Evolutionary conservation across 1,140 invertebrate genomes (phyloP).

Genomic region (Drosophila subobscura): DNA sequence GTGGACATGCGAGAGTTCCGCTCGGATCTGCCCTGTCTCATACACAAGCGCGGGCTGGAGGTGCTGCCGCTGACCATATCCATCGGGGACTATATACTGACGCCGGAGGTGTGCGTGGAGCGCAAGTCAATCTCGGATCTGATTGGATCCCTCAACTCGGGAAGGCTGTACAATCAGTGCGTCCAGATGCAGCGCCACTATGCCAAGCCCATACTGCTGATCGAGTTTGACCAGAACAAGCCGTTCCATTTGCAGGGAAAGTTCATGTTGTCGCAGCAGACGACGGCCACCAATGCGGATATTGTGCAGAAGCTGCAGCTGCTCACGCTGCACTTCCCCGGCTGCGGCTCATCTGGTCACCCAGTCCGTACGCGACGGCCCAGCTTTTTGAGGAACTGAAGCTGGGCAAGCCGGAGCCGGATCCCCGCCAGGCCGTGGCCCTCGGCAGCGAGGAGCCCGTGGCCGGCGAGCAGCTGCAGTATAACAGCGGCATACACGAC

Average conservation of each 20-base stretch:
- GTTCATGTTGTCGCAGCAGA: constrained; percentile 88
- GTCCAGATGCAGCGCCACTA: constrained; percentile 95
- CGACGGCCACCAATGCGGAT: constrained; percentile 88
- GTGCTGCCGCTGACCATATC: constrained; percentile 96
- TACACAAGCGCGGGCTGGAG: constrained; percentile 96
- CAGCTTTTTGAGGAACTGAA: constrained; percentile 97
- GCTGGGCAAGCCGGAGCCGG: constrained; percentile 91
- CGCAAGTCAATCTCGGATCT: constrained; percentile 98
- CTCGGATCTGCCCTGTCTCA: constrained; percentile 96
- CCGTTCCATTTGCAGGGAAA: constrained; percentile 94
- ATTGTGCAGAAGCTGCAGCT: constrained; percentile 93
- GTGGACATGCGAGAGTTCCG: constrained; percentile 99
- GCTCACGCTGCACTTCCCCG: constrained; percentile 97
- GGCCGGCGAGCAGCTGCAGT: constrained; percentile 85
- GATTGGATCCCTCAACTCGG: constrained; percentile 97
- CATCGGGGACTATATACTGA: constrained; percentile 98
- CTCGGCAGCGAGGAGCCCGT: constrained; percentile 87
- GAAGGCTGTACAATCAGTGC: constrained; percentile 97
- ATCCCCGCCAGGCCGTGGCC: constrained; percentile 87
- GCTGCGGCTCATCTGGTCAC: constrained; percentile 96
- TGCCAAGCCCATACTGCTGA: constrained; percentile 94
- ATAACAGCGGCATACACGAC: constrained; percentile 91
- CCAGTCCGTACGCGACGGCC: constrained; percentile 96
- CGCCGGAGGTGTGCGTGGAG: constrained; percentile 98
- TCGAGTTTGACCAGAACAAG: constrained; percentile 98